Base-by-base conservation (phyloP, 2,888 invertebrate genomes). In the Ethmia dodecea region DNA sequence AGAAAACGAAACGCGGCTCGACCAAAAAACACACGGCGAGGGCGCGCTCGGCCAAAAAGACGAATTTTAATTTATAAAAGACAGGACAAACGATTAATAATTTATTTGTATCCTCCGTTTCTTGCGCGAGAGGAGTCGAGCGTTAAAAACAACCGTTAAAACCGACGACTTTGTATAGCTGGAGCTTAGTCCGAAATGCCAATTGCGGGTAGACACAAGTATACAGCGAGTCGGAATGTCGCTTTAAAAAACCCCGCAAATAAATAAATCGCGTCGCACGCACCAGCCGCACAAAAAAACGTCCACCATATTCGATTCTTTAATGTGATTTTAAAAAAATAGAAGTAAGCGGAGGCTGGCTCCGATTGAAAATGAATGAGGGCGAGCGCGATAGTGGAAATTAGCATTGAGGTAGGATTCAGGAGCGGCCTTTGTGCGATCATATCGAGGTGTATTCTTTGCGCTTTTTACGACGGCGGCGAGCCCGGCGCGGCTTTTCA, bases 1-100 rank as follows among this genome's bases (percentile, higher is more conserved):
- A 75, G 76, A 69, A 74, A 69, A 74, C 72, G 71, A 73, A 76
- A 75, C 65, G 66, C 66, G 65, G 67, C 54, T 68, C 71, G 60
- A 74, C 75, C 68, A 83, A 86, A 84, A 83, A 83, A 76, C 68
- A 64, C 54, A 53, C 61, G 53, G 52, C 46, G 65, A 49, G 60
- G 66, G 55, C 71, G 65, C 68, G 71, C 59, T 54, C 64, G 59
- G 55, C 74, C 60, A 73, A 80, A 83, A 84, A 83, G 62, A 73
- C 61, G 62, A 70, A 80, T 84, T 84, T 86, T 86, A 86, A 86
- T 86, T 86, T 86, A 84, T 83, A 86, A 83, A 80, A 79, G 86
- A 86, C 86, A 86, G 86, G 84, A 86, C 86, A 86, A 86, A 86
- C 86, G 86, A 86, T 86, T 86, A 84, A 86, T 86, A 86, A 86